Percentiles rank a stretch among this genome's conserved stretches.
Conservation (phyloP, 2,797 vertebrate genomes). For the Choloepus didactylus region DNA sequence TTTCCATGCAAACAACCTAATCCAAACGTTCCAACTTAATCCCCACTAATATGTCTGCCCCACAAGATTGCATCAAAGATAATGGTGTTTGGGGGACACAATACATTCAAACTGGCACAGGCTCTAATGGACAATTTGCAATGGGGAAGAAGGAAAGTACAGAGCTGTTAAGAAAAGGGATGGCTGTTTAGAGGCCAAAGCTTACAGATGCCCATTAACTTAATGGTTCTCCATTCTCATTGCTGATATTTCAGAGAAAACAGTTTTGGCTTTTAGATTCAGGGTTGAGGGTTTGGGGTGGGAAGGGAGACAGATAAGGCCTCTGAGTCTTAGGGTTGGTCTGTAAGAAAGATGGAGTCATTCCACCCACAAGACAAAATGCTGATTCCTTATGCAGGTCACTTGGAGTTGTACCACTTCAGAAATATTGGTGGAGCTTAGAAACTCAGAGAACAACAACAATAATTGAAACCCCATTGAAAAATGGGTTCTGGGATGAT, state of each 20-base stretch:
- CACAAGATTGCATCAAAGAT: too few species aligned
- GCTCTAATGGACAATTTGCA: rapidly evolving
- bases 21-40: too few species aligned
- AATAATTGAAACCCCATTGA: background rate
- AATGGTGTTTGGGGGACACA: too few species aligned
- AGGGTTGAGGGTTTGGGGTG: background rate
- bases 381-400: background rate
- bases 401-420: background rate
- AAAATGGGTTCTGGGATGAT: background rate
- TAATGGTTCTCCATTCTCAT: background rate
- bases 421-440: background rate
- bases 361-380: background rate
- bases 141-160: rapidly evolving
- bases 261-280: background rate
- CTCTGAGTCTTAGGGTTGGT: background rate
- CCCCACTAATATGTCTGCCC: too few species aligned
- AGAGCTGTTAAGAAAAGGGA: background rate
- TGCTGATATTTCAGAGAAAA: background rate
- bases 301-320: background rate
- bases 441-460: background rate
- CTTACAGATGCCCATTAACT: background rate
- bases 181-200: background rate
- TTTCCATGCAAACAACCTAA: too few species aligned
- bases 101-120: background rate
- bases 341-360: background rate